Conservation (phyloP, 2,113 vertebrate species). For the Rhynchomys soricoides region DNA sequence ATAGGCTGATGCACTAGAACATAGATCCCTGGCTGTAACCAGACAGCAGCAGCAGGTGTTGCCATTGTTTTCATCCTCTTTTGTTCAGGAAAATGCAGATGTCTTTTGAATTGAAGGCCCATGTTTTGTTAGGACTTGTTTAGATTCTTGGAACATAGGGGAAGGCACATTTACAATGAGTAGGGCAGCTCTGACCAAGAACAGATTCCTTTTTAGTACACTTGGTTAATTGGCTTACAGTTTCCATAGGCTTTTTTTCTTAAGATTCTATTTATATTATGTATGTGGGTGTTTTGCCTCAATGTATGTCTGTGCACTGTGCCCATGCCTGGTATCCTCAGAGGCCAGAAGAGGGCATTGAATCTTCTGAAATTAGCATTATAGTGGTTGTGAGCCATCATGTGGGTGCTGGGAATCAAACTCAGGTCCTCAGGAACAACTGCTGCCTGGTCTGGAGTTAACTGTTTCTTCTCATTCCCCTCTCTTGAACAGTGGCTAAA, state of each 20-base stretch:
- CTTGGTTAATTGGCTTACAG: slow-evolving; percentile 20
- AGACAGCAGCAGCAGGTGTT: background rate
- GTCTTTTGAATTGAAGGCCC: slow-evolving; percentile 37
- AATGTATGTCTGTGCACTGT: background rate
- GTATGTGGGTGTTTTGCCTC: slow-evolving; percentile 27
- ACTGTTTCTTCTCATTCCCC: slow-evolving; percentile 25
- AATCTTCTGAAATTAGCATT: background rate
- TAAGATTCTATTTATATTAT: slow-evolving; percentile 7
- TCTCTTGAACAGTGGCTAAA: slow-evolving; percentile 17
- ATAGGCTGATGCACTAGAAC: background rate
- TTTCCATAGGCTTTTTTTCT: slow-evolving; percentile 43
- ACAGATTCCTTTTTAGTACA: background rate
- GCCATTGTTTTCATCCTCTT: background rate
- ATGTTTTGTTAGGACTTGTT: background rate
- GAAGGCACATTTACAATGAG: slow-evolving; percentile 16
- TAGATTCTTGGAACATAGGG: slow-evolving; percentile 49
- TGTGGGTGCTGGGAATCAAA: background rate
- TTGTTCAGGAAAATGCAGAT: slow-evolving; percentile 5
- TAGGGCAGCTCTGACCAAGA: background rate
- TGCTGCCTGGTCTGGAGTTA: background rate
- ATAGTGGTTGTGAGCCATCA: background rate
- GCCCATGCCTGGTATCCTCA: background rate
- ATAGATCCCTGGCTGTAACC: background rate
- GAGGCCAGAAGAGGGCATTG: background rate
- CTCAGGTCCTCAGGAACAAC: background rate